A percentile compares a stretch with the other conserved stretches of the same genome.
Conservation (phyloP, 2,888 invertebrate species). For the Tinea pellionella region DNA sequence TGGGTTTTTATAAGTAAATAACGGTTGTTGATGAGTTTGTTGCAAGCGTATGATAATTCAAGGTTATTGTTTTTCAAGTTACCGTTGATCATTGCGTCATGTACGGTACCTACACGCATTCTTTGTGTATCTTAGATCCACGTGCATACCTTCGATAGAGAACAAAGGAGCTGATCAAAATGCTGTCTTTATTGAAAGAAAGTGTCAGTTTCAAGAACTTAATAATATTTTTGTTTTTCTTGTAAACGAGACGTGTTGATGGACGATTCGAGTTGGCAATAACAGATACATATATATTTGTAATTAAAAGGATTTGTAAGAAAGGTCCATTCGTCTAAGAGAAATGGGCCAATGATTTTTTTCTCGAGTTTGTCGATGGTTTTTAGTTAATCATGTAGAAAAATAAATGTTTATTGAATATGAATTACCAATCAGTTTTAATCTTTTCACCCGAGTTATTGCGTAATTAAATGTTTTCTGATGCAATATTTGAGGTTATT, state of each 20-base stretch:
- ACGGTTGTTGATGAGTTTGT: slow-evolving; percentile 43
- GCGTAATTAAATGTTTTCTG: too few species aligned
- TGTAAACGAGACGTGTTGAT: not conserved
- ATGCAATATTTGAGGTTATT: too few species aligned
- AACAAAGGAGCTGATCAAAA: not conserved
- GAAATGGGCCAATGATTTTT: too few species aligned
- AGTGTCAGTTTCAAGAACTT: not conserved
- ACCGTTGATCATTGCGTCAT: slow-evolving; percentile 5
- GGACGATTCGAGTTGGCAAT: too few species aligned
- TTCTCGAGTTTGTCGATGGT: too few species aligned
- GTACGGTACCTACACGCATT: not conserved
- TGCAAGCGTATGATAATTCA: slow-evolving; percentile 34
- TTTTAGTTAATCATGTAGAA: too few species aligned
- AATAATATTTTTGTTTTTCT: not conserved
- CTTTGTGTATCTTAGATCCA: not conserved
- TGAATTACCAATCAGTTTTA: too few species aligned
- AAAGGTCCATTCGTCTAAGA: too few species aligned
- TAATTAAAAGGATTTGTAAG: too few species aligned
- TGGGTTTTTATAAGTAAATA: slow-evolving; percentile 49
- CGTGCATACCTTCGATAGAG: not conserved
- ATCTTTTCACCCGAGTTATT: too few species aligned
- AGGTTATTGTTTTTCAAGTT: slow-evolving; percentile 22
- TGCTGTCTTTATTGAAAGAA: not conserved
- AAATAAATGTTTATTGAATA: too few species aligned
- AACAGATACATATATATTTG: too few species aligned